These are phyloP conservation scores for Tragelaphus scriptus DNA, from an alignment of 2,113 vertebrate genomes.

Conservation along the genomic window DNA sequence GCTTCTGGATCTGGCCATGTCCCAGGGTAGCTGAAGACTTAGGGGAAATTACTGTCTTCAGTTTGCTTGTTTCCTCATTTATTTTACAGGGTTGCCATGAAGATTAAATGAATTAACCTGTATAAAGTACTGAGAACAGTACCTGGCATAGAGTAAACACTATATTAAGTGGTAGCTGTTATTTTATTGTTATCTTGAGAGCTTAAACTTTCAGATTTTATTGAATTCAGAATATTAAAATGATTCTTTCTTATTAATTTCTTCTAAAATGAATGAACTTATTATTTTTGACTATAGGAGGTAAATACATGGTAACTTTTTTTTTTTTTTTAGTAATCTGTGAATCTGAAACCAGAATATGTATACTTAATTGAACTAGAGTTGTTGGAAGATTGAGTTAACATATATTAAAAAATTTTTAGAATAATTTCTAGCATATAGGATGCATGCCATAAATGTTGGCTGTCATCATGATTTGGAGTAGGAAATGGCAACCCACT, in stretches of 20 bases:
- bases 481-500: neutral
- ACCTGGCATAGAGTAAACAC: neutral
- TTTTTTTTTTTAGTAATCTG: neutral
- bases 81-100: neutral
- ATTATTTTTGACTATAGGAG: neutral
- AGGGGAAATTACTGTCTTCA: neutral
- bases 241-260: neutral
- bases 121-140: neutral
- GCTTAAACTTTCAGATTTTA: neutral
- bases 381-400: neutral
- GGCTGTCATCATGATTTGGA: neutral
- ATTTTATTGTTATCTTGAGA: neutral
- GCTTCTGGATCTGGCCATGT: neutral
- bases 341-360: neutral
- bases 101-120: neutral
- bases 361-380: neutral
- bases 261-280: neutral
- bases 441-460: neutral
- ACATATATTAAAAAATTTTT: neutral
- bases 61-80: neutral
- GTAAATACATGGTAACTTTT: neutral
- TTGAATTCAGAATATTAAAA: neutral
- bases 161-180: neutral
- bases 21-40: neutral
- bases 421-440: neutral